A percentile compares a stretch with the other conserved stretches of the same genome.
These are phyloP conservation scores for Calameuta pallipes DNA, from an alignment of 2,888 invertebrate genomes.

Conservation along the genomic window DNA sequence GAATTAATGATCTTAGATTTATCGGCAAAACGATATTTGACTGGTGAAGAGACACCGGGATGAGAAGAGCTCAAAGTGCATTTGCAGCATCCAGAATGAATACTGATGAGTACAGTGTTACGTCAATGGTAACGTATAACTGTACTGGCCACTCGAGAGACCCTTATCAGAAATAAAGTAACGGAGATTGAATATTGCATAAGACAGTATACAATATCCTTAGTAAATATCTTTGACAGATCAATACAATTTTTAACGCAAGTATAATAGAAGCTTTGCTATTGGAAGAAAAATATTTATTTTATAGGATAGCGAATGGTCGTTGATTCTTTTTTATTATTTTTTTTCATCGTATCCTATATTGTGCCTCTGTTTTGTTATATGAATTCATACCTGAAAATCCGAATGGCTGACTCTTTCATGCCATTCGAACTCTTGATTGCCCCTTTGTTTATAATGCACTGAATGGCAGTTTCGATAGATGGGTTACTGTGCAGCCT, in stretches of 20 bases:
- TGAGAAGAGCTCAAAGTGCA: neutral
- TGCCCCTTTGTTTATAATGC: slow-evolving; percentile 49
- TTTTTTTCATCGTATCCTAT: neutral
- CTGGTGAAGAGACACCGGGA: neutral
- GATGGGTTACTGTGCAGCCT: slow-evolving; percentile 41
- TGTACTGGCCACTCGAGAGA: neutral
- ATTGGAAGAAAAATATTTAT: neutral
- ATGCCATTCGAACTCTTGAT: slow-evolving; percentile 45
- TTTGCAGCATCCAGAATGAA: neutral
- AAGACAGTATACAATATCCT: neutral
- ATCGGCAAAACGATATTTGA: neutral
- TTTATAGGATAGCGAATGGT: neutral
- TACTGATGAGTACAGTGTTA: neutral
- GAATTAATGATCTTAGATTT: neutral
- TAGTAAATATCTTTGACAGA: neutral
- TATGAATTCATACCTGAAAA: slow-evolving; percentile 20
- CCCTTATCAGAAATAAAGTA: neutral
- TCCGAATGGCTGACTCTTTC: slow-evolving; percentile 40
- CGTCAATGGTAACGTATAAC: neutral
- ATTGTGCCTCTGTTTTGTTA: neutral
- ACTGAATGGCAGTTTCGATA: slow-evolving; percentile 44
- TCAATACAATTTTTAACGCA: neutral
- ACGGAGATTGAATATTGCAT: neutral
- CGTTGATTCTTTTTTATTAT: neutral
- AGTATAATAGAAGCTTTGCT: neutral